Evolutionary conservation across 2,888 invertebrate species (phyloP), one percentile per base, ranked within the genome.

Genomic region (Scaptomyza caliginosa): DNA sequence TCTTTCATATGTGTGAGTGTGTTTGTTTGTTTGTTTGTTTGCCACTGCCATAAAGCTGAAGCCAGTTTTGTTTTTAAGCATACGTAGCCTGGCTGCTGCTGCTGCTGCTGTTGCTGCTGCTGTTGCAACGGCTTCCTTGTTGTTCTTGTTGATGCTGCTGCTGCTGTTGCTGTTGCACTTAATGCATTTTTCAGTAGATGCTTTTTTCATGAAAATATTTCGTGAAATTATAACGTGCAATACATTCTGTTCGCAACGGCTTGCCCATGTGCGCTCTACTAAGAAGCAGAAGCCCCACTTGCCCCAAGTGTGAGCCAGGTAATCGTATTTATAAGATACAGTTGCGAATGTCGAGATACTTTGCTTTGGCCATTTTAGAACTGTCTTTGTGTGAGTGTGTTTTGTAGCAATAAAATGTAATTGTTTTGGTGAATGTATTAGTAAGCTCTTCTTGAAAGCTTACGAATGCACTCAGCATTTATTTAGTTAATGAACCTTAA

Each of bases 171-270:
- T 77, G 84, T 75, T 86, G 88, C 87, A 88, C 84, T 87, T 88
- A 87, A 89, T 89, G 86, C 89, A 89, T 88, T 89, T 89, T 88
- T 88, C 84, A 88, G 81, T 83, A 81, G 85, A 80, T 86, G 70
- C 78, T 77, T 74, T 72, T 80, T 86, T 70, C 74, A 72, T 86
- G 77, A 84, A 86, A 81, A 81, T 81, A 86, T 81, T 86, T 81
- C 71, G 81, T 86, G 67, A 82, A 82, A 82, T 82, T 82, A 82
- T 82, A 86, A 86, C 84, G 74, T 81, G 77, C 78, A 77, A 60
- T 67, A 58, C 56, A 60, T 74, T 71, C 63, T 58, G 68, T 24
- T 76, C 59, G 59, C 67, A 67, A 58, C 72, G 67, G 60, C 63
- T 72, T 46, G 52, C 17, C 52, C 42, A 60, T 64, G 65, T 75